phyloP scores from a whole-genome alignment of 2,888 invertebrate species.

The Nasonovia ribisnigri region DNA sequence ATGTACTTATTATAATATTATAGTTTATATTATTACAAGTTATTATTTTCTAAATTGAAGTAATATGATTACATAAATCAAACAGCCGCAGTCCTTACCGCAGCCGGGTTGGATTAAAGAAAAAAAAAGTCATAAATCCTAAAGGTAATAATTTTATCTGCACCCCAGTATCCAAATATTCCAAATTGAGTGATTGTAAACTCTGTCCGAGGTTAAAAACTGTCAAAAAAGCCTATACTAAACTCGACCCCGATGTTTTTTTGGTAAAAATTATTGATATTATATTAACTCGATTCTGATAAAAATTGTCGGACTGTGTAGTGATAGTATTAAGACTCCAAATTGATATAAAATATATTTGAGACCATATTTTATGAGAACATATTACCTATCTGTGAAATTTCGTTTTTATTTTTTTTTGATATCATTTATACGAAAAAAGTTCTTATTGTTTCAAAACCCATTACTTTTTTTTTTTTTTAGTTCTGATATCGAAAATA shows the following conservation, averaged over 20 bases:
- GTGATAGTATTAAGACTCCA: no score
- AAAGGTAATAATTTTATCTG: background rate
- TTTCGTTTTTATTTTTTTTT: no score
- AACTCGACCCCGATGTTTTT: background rate
- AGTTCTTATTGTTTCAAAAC: no score
- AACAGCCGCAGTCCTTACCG: background rate
- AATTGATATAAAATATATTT: no score
- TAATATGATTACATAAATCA: background rate
- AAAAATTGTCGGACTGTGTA: no score
- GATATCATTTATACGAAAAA: no score
- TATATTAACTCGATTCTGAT: background rate
- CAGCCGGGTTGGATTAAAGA: background rate
- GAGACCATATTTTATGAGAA: no score
- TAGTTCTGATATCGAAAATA: no score
- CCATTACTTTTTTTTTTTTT: no score
- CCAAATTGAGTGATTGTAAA: background rate
- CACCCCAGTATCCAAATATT: background rate
- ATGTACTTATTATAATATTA: background rate
- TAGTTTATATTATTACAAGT: background rate
- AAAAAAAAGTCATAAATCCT: background rate
- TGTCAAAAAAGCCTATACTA: background rate
- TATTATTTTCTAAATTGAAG: background rate
- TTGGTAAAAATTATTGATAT: background rate
- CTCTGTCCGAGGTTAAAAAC: background rate
- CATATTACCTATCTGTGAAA: no score